These are phyloP conservation scores for Pseudachorutes palmiensis DNA, from an alignment of 1,140 invertebrate species.

Conservation along the genomic window DNA sequence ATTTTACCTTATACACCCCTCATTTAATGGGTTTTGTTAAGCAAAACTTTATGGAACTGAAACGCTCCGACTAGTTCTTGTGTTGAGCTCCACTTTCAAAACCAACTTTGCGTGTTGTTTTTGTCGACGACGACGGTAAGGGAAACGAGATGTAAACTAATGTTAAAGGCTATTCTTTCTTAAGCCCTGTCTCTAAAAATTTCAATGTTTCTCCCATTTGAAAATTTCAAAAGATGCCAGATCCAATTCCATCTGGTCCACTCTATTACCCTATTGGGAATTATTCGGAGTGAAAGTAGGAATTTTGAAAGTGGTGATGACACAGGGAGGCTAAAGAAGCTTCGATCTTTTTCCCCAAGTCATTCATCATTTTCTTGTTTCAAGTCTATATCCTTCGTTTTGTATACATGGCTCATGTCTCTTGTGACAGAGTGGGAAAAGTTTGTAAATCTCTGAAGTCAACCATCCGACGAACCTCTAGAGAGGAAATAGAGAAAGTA, in stretches of 20 bases:
- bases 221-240: too few species aligned
- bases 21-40: not conserved
- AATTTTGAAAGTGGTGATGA: not conserved
- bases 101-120: not conserved
- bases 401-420: not conserved
- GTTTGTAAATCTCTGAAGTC: not conserved
- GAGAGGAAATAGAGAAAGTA: not conserved
- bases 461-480: not conserved
- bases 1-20: not conserved
- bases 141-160: not conserved
- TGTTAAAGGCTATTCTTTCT: not conserved
- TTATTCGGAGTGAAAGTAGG: not conserved
- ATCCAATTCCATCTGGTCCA: too few species aligned
- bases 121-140: not conserved
- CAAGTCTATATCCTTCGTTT: not conserved
- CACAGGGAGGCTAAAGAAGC: not conserved
- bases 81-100: not conserved
- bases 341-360: not conserved
- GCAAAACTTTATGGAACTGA: not conserved
- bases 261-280: not conserved
- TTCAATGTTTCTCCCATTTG: not conserved
- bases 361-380: not conserved
- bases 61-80: not conserved
- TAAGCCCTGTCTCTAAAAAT: not conserved
- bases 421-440: not conserved